Evolutionary conservation across 2,113 vertebrate species (phyloP), one percentile per base, ranked within the genome.

Genomic region (Diglossa brunneiventris): DNA sequence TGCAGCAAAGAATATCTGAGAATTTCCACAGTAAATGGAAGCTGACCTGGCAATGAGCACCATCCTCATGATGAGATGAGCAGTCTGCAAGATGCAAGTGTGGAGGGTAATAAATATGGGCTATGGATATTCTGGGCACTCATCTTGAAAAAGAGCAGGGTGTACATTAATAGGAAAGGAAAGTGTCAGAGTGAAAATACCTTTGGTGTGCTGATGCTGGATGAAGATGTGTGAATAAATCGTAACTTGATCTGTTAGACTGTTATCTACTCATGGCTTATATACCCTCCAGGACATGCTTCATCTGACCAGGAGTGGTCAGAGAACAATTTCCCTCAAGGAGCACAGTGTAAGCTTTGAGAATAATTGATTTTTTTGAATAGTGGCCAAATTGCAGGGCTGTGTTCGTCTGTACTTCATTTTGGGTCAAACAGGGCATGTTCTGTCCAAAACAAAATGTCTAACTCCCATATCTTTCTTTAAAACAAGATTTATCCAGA

Each of bases 331-430:
- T 95, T 89, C 77, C 69, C 77, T 89, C 73, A 30, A 83, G 91
- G 81, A 39, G 46, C 73, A 77, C n/a, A 73, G 58, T 52, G 49
- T 52, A 83, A 93, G 83, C 53, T 76, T 59, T 26, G 83, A 75
- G 68, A 95, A 89, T 69, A 95, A 94, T 83, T 87, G 91, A 81
- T 91, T 87, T 96, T 96, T 76, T 77, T 96, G 93, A 94, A 62
- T 24, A 14, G 73, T 74, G 64, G 80, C 91, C 93, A 94, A 83
- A 69, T 74, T 46, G 73, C 59, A 86, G 91, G 46, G 55, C 49
- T 74, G 42, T 66, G 67, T 53, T 41, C 15, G 16, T 33, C 22
- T 46, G 63, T 12, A 47, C 63, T 89, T 50, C 27, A 13, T 47
- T 84, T 62, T 31, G 64, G 80, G 87, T 84, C 90, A 83, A 61